Evolutionary conservation across 2,797 vertebrate genomes (phyloP).

Genomic region (Acipenser ruthenus): DNA sequence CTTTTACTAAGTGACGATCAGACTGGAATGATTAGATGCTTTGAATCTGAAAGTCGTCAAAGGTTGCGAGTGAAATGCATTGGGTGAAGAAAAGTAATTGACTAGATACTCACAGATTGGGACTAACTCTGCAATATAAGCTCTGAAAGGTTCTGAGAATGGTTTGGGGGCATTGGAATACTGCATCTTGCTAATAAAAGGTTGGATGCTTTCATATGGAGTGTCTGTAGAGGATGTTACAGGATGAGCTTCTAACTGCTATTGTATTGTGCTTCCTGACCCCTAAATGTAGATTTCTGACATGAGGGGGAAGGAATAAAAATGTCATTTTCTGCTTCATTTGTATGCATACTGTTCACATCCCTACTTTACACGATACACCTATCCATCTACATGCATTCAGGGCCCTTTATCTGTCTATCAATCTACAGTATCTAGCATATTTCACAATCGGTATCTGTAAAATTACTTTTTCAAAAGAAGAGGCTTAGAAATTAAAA

Average conservation of each 20-base stretch:
- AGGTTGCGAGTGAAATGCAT: not conserved
- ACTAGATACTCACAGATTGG: not conserved
- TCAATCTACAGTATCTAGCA: too few relatives aligned
- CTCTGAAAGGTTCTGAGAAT: not conserved
- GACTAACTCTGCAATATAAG: not conserved
- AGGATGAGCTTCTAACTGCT: not conserved
- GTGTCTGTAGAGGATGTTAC: not conserved
- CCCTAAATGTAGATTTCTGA: not conserved
- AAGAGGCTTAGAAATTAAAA: too few relatives aligned
- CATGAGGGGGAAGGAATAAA: not conserved
- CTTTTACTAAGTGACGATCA: not conserved
- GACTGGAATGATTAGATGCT: slow-evolving; percentile 2
- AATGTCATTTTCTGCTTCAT: too few relatives aligned
- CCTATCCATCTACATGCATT: too few relatives aligned
- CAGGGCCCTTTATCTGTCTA: too few relatives aligned
- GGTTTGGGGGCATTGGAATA: not conserved
- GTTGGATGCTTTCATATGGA: not conserved
- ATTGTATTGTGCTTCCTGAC: not conserved
- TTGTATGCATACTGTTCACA: too few relatives aligned
- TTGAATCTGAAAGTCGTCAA: not conserved
- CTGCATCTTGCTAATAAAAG: not conserved
- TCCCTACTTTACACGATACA: too few relatives aligned
- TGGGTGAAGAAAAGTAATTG: slow-evolving; percentile 2
- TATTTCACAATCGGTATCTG: too few relatives aligned
- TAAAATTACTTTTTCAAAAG: too few relatives aligned